Percentiles rank a stretch among this genome's conserved stretches.
Conservation (phyloP, 2,888 invertebrate genomes). For the Ophioninae sp. region DNA sequence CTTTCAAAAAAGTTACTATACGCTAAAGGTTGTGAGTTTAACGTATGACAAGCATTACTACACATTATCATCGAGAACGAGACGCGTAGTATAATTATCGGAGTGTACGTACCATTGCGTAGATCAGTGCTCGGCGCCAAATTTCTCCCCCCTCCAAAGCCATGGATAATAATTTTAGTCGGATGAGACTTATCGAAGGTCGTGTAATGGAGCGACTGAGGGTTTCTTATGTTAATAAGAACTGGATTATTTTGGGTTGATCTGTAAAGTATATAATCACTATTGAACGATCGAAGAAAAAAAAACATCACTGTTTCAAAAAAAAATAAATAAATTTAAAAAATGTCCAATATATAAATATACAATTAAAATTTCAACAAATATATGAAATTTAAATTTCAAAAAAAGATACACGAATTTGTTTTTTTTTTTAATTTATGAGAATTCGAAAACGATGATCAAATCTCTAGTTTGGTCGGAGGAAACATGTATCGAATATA, state of each 20-base stretch:
- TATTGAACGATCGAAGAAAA: neutral
- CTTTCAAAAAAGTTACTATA: no score
- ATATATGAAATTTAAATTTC: no score
- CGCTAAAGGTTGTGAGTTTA: no score
- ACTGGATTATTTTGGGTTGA: conserved; percentile 89
- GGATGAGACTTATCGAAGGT: conserved; percentile 90
- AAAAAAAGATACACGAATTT: no score
- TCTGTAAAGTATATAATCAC: conserved; percentile 78
- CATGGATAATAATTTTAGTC: conserved; percentile 94
- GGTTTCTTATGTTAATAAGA: conserved; percentile 86
- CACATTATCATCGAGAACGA: no score
- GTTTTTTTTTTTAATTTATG: no score
- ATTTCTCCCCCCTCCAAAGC: conserved; percentile 93
- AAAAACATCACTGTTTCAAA: neutral
- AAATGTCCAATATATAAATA: no score
- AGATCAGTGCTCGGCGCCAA: conserved; percentile 92
- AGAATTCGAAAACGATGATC: neutral
- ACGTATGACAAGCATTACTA: no score
- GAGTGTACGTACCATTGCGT: conserved; percentile 83
- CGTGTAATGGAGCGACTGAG: conserved; percentile 87
- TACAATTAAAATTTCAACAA: no score
- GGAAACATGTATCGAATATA: no score
- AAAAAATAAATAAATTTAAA: no score
- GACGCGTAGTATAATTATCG: neutral
- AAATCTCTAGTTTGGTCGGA: neutral